Evolutionary conservation across 2,797 vertebrate species (phyloP), one percentile per base, ranked within the genome.

Genomic region (Rhinella marina): DNA sequence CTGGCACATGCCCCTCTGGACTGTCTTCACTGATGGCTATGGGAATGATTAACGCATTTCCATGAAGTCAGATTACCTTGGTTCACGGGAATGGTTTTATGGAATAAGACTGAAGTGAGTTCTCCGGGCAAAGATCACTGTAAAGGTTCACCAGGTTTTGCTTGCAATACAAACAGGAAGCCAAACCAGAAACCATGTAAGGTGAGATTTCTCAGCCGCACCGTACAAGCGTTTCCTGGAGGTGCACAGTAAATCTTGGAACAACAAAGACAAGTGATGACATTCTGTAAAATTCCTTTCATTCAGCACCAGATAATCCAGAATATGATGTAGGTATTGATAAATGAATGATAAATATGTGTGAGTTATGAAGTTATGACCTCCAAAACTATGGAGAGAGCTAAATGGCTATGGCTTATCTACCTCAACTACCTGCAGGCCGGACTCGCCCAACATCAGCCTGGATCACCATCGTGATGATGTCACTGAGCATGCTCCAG

Each of bases 101-200:
- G 72, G 48, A 2, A 21, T 21, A 52, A 3, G 17, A 52, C 72
- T 72, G 17, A 8, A 11, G 32, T 41, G 48, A 7, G 7, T 48
- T 75, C 72, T 75, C 10, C 0, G 72, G 21, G 72, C 72, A 75
- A 75, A 52, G 72, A 75, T 75, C 72, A n/a, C 11, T 21, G 23
- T 75, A 50, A 75, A 50, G 72, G 72, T 73, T 75, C 41, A 75
- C 41, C 41, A 75, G 48, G 32, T 52, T 75, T 52, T 23, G 41
- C 72, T 52, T n/a, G 21, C 16, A n/a, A 41, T 32, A 59, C 56
- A 81, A 81, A 81, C 32, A 41, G 72, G 72, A 75, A 75, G 72
- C 72, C 72, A 50, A 75, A 73, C 9, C 72, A 23, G 48, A 19
- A 73, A 73, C 72, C 32, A 50, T 73, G 32, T 50, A 73, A 73